phyloP scores from a whole-genome alignment of 2,888 invertebrate genomes.

The Cartodere bifasciata region DNA sequence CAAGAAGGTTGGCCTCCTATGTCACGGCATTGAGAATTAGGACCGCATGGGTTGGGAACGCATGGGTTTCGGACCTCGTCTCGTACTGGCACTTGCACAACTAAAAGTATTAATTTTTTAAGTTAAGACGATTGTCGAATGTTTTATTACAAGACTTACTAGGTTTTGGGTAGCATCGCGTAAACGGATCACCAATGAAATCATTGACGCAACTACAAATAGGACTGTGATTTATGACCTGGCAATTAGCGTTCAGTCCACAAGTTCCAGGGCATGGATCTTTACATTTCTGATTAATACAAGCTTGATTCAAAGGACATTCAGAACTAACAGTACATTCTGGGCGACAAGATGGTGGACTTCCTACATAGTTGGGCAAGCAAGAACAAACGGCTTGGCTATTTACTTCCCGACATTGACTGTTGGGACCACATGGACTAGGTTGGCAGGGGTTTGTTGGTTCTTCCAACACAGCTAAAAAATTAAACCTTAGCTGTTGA shows the following conservation, averaged over 20 bases:
- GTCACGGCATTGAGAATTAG: conserved; percentile 47
- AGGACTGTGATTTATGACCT: conserved; percentile 57
- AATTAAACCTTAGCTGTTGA: no score
- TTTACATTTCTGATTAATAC: conserved; percentile 51
- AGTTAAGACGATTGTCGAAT: neutral
- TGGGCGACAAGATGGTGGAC: conserved; percentile 56
- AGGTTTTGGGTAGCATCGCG: conserved; percentile 36
- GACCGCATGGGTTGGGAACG: conserved; percentile 51
- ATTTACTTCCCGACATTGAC: conserved; percentile 56
- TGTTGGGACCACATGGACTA: conserved; percentile 70
- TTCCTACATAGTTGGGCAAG: conserved; percentile 47
- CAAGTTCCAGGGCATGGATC: conserved; percentile 61
- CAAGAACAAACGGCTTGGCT: conserved; percentile 60
- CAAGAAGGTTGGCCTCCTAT: conserved; percentile 57
- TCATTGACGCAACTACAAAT: conserved; percentile 50
- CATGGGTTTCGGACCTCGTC: conserved; percentile 45
- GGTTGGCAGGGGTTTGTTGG: conserved; percentile 54
- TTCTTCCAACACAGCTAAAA: conserved; percentile 11
- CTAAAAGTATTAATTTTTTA: conserved; percentile 3
- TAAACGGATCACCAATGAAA: conserved; percentile 50
- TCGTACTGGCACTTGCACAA: conserved; percentile 9
- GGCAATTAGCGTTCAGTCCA: conserved; percentile 56
- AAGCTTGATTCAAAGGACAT: conserved; percentile 51
- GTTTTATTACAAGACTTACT: conserved; percentile 27
- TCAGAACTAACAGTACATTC: conserved; percentile 59